Evolutionary conservation across 2,888 invertebrate genomes (phyloP).

Genomic region (Dolomedes plantarius): DNA sequence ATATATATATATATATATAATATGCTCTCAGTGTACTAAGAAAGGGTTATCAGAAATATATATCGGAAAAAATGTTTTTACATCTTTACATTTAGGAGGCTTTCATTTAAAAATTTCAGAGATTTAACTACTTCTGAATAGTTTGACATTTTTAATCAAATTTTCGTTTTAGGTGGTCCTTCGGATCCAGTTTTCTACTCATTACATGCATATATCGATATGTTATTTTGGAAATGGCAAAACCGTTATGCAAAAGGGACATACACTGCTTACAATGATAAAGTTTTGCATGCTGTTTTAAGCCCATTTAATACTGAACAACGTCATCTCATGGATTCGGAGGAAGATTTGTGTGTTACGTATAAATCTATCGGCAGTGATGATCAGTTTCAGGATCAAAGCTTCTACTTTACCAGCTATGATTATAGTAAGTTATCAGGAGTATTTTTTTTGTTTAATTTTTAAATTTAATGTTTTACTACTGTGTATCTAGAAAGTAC

Average conservation of each 20-base stretch:
- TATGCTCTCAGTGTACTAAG: no score
- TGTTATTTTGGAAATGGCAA: conserved; percentile 67
- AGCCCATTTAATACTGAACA: conserved; percentile 50
- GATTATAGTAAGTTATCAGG: not conserved
- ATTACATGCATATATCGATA: conserved; percentile 60
- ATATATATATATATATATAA: no score
- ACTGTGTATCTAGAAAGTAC: no score
- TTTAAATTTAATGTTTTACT: no score
- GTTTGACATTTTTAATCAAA: no score
- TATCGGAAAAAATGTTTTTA: no score
- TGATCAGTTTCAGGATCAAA: not conserved
- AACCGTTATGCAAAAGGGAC: conserved; percentile 19
- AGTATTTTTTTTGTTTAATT: no score
- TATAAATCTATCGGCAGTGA: conserved; percentile 17
- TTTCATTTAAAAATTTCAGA: no score
- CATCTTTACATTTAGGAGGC: no score
- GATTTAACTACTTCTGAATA: no score
- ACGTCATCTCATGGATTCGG: conserved; percentile 33
- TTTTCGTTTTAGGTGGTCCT: conserved; percentile 32
- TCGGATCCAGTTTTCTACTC: conserved; percentile 65
- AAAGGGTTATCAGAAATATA: no score
- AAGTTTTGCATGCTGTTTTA: conserved; percentile 35
- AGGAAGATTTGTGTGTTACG: conserved; percentile 42
- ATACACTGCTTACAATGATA: not conserved
- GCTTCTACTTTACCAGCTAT: not conserved